Base-by-base conservation (phyloP, 2,888 invertebrate species). In the Cerastis leucographa region DNA sequence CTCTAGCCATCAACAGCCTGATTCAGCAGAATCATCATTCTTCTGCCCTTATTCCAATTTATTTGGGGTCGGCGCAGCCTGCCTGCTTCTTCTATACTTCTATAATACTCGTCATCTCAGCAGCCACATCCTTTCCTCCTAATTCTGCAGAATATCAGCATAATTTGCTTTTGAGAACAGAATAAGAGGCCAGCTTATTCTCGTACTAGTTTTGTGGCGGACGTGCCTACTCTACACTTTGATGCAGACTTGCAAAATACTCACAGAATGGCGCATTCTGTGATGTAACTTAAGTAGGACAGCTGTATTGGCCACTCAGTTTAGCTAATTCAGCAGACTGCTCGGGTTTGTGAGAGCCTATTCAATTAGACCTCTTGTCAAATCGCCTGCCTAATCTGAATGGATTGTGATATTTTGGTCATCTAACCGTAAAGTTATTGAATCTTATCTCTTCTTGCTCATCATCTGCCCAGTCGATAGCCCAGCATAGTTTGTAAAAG, bases 191-290 rank as follows among this genome's bases (percentile, higher is more conserved):
- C 19, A 35, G 3, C 9, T 19, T 61, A 11, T 5, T 0, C 29
- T 59, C 19, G 29, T 59, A 1, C 29, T 59, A 59, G 29, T 59
- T 59, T 29, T 9, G 29, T 59, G n/a, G 14, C n/a, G 0, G 40
- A 62, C n/a, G 62, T n/a, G 40, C 40, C 62, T 40, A 22, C 40
- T 8, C 22, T 35, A 51, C 69, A 9, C 4, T 29, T 59, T 46
- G 42, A 67, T 81, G 40, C 42, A 49, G 66, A 49, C 35, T 80
- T 54, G 46, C 59, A 46, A 78, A 80, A 29, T 59, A 40, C 40
- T 73, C 22, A 29, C 29, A 59, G 35, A 59, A 51, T 51, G 11
- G 44, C 73, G 59, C 56, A 65, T 49, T 51, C 12, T 46, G 22
- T 54, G 54, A 62, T 67, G 29, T 66, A 72, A 62, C 49, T 80